Base-by-base conservation (phyloP, 2,888 invertebrate genomes). In the Hydropsyche betteni region DNA sequence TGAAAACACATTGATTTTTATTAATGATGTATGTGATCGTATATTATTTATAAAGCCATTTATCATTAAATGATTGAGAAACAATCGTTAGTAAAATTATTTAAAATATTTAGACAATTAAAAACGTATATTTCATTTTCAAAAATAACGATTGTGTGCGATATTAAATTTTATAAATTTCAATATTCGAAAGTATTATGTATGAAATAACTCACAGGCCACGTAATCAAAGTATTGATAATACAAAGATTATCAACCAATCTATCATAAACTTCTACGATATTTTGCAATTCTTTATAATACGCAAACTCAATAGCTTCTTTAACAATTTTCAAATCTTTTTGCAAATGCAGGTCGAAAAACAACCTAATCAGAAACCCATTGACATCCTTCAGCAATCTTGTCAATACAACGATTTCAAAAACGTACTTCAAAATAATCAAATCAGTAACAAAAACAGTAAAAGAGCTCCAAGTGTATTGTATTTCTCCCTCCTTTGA, bases 151-250 rank as follows among this genome's bases (percentile, higher is more conserved):
- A 53, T 10, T 2, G 14, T 6, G 24, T 24, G 24, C 24, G 24
- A 24, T 24, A 24, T 2, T 24, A 24, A 24, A 24, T 24, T 24
- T 24, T 24, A 24, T 24, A 5, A 53, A 14, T 51, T 51, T 51
- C 12, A 51, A 51, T 2, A 51, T 51, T 24, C 24, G 2, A 24
- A 24, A 24, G 24, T 24, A 24, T 24, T 24, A 24, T 24, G 2
- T 24, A 53, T 53, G 5, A 53, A 53, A 61, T 10, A 33, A 64
- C 64, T 64, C 12, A 64, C 64, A 3, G 64, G 64, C 64, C 64
- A 64, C 5, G 64, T n/a, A 12, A 36, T n/a, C 12, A 64, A 64
- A 7, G 8, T 5, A 36, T 64, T 64, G 36, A 64, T 34, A 4
- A 64, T 64, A n/a, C 4, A 8, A 36, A 64, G 10, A 36, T 64